A percentile compares a stretch with the other conserved stretches of the same genome.
phyloP scores from a whole-genome alignment of 2,797 vertebrate species.

The Oceanodroma leucorhoa region DNA sequence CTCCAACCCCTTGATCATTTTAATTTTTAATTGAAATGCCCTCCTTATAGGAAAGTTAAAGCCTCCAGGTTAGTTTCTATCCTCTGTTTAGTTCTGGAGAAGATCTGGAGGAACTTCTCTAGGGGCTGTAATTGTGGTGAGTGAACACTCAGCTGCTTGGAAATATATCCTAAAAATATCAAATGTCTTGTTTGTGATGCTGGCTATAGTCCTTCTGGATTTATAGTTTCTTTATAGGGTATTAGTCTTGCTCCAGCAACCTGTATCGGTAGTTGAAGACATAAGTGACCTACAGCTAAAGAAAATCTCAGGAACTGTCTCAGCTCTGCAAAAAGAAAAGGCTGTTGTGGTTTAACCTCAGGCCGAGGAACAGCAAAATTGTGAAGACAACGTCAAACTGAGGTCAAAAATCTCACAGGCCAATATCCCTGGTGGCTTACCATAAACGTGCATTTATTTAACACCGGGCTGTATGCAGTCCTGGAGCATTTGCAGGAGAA shows the following conservation, averaged over 20 bases:
- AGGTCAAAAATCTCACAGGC: not conserved
- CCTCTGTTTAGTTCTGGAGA: not conserved
- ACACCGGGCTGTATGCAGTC: not conserved
- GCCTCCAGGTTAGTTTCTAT: not conserved
- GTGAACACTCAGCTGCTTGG: not conserved
- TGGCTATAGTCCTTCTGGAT: not conserved
- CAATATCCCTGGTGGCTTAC: not conserved
- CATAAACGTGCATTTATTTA: not conserved
- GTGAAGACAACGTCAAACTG: not conserved
- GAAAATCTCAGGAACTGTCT: not conserved
- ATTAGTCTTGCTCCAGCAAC: not conserved
- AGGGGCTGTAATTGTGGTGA: not conserved
- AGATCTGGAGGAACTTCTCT: not conserved
- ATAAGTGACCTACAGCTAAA: not conserved
- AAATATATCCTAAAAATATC: not conserved
- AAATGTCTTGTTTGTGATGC: not conserved
- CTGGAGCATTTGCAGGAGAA: not conserved
- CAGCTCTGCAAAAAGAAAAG: not conserved
- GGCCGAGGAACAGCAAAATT: not conserved
- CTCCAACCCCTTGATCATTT: not conserved
- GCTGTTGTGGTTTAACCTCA: not conserved
- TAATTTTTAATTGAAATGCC: not conserved
- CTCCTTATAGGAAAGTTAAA: not conserved
- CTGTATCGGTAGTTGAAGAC: not conserved
- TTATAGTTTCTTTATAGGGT: not conserved